Base-by-base conservation (phyloP, 2,797 vertebrate genomes). In the Psittacula echo region DNA sequence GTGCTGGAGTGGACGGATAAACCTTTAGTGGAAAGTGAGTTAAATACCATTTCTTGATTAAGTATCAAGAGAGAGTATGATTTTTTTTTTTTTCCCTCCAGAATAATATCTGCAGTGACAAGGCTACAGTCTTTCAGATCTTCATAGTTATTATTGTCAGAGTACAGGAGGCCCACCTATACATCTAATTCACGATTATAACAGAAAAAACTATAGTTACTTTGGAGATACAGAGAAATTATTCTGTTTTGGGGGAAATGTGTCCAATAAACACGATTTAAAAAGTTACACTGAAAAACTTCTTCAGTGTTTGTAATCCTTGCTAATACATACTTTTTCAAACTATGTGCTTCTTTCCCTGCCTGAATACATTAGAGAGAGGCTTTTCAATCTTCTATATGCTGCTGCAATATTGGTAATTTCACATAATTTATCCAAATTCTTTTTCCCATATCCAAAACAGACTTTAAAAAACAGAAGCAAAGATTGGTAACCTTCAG, bases 41-140 rank as follows among this genome's bases (percentile, higher is more conserved):
- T 93, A 87, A 94, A 87, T 89, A 82, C 47, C 1, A 72, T 89
- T 87, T 87, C 74, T 71, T 77, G 60, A 94, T 92, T 82, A 92
- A 70, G 50, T 90, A 89, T 76, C 8, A 34, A 70, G 50, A 61
- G 23, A 42, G 2, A n/a, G 9, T 18, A 48, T 39, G 20, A 21
- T n/a, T 34, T 51, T 60, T 86, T 73, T 71, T 79, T 47, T 78
- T 56, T 65, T 1, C 0, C 4, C 37, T 9, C 73, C 4, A 39
- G 17, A 64, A 13, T 27, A 94, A 73, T 73, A 45, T 68, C 61
- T 76, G 29, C 32, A 54, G 79, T 72, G 65, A 50, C 27, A 85
- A 47, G 24, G 45, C 62, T 81, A 12, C 45, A 47, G 39, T 70
- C 50, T 92, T 74, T 82, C 75, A 83, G 62, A 86, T 61, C 60